These are phyloP conservation scores for Sarcophaga rosellei DNA, from an alignment of 2,888 invertebrate species.

Conservation along the genomic window DNA sequence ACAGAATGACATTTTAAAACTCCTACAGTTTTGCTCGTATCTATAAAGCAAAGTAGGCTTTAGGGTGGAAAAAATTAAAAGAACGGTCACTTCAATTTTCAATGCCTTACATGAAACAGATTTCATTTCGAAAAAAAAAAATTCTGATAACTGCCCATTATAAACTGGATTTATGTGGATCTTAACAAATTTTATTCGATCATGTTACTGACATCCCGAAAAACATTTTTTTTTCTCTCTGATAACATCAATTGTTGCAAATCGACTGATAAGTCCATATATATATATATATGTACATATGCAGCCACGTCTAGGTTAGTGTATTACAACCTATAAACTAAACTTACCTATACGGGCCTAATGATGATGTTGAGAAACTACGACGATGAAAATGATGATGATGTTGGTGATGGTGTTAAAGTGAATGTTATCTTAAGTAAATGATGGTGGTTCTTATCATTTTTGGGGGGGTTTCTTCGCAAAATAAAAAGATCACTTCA, in stretches of 20 bases:
- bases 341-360: background rate
- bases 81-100: too few relatives aligned
- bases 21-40: background rate
- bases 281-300: too few relatives aligned
- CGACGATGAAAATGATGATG: background rate
- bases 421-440: constrained; percentile 32
- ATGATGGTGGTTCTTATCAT: constrained; percentile 39
- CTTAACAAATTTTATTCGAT: background rate
- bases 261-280: background rate
- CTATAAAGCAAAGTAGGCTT: too few relatives aligned
- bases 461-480: constrained; percentile 13
- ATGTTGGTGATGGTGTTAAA: background rate
- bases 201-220: background rate
- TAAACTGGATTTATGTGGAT: too few relatives aligned
- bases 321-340: background rate
- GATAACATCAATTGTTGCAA: background rate
- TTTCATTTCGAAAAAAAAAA: too few relatives aligned
- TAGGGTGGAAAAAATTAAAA: too few relatives aligned
- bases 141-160: too few relatives aligned
- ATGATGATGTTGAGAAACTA: background rate
- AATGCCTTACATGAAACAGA: too few relatives aligned
- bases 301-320: background rate
- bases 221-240: background rate
- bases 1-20: background rate
- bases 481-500: constrained; percentile 35